phyloP scores from a whole-genome alignment of 2,888 invertebrate species.

The Deroplatys truncata region DNA sequence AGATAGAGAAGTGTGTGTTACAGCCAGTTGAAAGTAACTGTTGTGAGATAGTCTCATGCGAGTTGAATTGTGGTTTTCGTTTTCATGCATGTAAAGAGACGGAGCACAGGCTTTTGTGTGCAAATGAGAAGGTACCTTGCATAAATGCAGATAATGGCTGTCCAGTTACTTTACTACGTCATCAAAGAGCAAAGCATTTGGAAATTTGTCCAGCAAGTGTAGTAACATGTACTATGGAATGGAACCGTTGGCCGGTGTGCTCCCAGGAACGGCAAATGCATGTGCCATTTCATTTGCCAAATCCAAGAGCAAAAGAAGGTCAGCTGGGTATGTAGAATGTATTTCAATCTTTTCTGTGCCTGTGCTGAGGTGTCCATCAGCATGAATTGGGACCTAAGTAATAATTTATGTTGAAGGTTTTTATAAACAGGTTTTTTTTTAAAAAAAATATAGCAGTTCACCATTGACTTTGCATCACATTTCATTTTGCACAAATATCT shows the following conservation, averaged over 20 bases:
- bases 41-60: conserved; percentile 10
- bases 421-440: too few relatives aligned
- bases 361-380: too few relatives aligned
- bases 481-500: too few relatives aligned
- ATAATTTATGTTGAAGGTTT: too few relatives aligned
- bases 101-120: conserved; percentile 7
- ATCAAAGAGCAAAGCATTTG: conserved; percentile 2
- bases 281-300: background rate
- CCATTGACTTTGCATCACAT: too few relatives aligned
- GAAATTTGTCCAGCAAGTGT: conserved; percentile 16
- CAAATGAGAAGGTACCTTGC: conserved; percentile 19
- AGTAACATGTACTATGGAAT: background rate
- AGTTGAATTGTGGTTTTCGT: conserved; percentile 5
- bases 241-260: conserved; percentile 7
- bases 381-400: too few relatives aligned
- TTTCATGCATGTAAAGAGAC: conserved; percentile 6
- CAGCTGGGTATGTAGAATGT: conserved; percentile 1
- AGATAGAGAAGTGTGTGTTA: background rate
- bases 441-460: too few relatives aligned
- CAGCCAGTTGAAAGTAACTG: background rate
- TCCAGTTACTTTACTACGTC: conserved; percentile 7
- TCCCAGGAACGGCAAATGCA: conserved; percentile 6
- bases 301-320: background rate
- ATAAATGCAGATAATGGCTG: conserved; percentile 17
- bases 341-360: too few relatives aligned